These are phyloP conservation scores for Macrotis lagotis DNA, from an alignment of 2,113 vertebrate species.

Conservation along the genomic window DNA sequence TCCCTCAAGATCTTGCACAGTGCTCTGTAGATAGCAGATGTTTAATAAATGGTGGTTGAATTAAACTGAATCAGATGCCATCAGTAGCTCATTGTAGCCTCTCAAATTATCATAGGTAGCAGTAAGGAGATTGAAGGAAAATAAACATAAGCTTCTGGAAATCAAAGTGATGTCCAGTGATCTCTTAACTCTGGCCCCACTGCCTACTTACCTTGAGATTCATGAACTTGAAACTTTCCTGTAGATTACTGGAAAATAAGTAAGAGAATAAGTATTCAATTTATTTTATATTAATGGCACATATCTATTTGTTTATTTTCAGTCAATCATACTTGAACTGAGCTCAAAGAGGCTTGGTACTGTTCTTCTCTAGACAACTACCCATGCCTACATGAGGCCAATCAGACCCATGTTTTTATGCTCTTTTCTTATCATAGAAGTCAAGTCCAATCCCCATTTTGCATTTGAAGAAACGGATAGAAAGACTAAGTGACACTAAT, in stretches of 20 bases:
- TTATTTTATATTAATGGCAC: no score
- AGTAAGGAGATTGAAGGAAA: not conserved
- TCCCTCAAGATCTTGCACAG: not conserved
- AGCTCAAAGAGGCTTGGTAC: no score
- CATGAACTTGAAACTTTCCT: not conserved
- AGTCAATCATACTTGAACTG: no score
- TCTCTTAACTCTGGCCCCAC: fast-evolving
- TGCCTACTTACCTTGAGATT: conserved; percentile 42
- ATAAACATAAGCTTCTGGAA: not conserved
- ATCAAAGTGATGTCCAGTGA: not conserved
- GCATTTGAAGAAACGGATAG: not conserved
- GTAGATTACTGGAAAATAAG: conserved; percentile 54
- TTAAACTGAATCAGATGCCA: not conserved
- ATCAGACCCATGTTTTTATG: no score
- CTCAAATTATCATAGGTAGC: not conserved
- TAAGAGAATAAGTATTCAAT: conserved; percentile 15
- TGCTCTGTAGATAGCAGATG: not conserved
- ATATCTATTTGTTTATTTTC: no score
- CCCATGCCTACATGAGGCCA: not conserved
- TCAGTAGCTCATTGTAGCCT: not conserved
- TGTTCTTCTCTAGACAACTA: not conserved
- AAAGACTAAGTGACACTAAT: not conserved
- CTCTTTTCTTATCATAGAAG: not conserved
- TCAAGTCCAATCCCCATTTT: not conserved
- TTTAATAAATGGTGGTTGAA: not conserved